phyloP scores from a whole-genome alignment of 2,797 vertebrate species.

The Parotocinclus haroldoi region DNA sequence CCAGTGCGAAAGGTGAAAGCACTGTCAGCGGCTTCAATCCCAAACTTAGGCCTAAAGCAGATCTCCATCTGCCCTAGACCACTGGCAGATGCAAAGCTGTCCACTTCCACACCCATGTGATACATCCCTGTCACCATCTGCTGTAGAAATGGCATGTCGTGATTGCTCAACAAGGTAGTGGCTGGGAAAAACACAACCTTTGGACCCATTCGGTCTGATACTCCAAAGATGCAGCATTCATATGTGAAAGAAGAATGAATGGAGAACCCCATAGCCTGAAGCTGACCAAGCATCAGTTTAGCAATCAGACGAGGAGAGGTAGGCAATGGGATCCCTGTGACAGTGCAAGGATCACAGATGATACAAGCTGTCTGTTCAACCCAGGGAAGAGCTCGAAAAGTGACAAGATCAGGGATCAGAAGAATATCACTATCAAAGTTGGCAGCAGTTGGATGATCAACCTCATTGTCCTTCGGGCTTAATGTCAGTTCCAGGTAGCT shows the following conservation, averaged over 20 bases:
- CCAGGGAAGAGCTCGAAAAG: conserved; percentile 85
- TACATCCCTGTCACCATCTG: conserved; percentile 88
- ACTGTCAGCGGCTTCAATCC: conserved; percentile 82
- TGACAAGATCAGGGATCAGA: conserved; percentile 84
- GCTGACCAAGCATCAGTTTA: conserved; percentile 81
- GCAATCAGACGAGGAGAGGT: conserved; percentile 87
- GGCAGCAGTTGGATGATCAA: conserved; percentile 75
- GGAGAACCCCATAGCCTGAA: conserved; percentile 81
- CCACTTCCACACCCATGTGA: conserved; percentile 83
- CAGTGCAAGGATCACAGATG: conserved; percentile 88
- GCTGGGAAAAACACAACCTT: conserved; percentile 87
- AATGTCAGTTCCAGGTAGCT: conserved; percentile 87
- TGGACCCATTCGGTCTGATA: conserved; percentile 82
- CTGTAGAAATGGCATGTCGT: conserved; percentile 87
- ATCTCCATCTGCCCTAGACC: conserved; percentile 92
- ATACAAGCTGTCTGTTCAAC: conserved; percentile 85
- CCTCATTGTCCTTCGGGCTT: conserved; percentile 79
- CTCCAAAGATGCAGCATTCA: conserved; percentile 85
- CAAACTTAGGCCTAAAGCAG: conserved; percentile 83
- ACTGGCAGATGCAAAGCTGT: conserved; percentile 86
- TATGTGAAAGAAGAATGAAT: conserved; percentile 85
- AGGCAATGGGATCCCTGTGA: conserved; percentile 76
- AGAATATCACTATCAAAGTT: conserved; percentile 88
- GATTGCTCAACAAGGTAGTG: conserved; percentile 81
- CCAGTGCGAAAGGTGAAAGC: conserved; percentile 91